These are phyloP conservation scores for Antheraea yamamai DNA, from an alignment of 2,888 invertebrate species.

Conservation along the genomic window DNA sequence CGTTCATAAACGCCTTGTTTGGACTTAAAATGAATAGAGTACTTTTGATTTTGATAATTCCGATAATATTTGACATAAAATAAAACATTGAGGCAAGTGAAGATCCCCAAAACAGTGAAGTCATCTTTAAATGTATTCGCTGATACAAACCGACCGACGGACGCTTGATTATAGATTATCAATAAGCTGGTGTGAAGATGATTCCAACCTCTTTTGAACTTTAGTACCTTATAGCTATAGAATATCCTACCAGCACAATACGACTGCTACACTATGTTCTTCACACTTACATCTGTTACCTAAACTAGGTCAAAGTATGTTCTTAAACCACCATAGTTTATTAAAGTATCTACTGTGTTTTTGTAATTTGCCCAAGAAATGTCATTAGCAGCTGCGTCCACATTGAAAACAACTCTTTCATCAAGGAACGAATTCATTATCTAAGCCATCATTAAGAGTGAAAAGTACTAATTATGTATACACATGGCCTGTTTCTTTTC, in stretches of 20 bases:
- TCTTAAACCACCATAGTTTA: background rate
- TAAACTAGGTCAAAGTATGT: background rate
- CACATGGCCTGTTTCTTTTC: background rate
- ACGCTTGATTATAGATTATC: background rate
- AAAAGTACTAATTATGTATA: background rate
- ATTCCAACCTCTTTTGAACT: too few relatives aligned
- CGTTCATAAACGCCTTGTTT: too few relatives aligned
- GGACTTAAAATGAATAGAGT: too few relatives aligned
- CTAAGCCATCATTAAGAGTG: too few relatives aligned
- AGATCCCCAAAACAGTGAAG: background rate
- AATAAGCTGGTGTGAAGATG: background rate
- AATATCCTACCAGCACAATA: too few relatives aligned
- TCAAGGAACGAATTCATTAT: too few relatives aligned
- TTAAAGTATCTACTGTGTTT: too few relatives aligned
- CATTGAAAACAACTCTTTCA: background rate
- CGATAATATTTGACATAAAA: too few relatives aligned
- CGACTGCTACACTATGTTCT: too few relatives aligned
- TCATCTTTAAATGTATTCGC: background rate
- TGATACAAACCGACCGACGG: background rate
- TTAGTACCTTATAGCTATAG: too few relatives aligned
- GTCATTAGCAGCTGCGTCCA: background rate
- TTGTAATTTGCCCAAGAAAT: background rate
- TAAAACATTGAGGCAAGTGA: background rate
- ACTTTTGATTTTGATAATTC: too few relatives aligned
- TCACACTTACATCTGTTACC: background rate